Conservation (phyloP, 1,140 invertebrate genomes). For the Drosophila mayri region DNA sequence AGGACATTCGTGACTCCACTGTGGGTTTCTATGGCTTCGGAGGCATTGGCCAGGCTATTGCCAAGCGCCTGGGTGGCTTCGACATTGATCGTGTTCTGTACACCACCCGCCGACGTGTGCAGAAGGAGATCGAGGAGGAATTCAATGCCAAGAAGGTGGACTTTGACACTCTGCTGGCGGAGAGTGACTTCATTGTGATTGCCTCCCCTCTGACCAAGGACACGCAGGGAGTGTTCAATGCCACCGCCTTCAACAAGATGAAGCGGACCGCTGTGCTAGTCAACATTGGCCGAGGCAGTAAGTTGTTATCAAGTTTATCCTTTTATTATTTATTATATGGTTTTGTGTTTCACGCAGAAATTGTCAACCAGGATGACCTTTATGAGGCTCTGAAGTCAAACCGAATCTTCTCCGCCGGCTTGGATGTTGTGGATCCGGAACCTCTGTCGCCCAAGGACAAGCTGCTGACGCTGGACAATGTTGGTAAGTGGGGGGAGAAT, state of each 20-base stretch:
- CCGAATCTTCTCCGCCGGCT: constrained; percentile 93
- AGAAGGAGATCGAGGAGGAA: constrained; percentile 87
- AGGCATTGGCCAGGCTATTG: constrained; percentile 91
- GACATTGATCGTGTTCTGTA: constrained; percentile 91
- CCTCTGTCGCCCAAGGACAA: constrained; percentile 93
- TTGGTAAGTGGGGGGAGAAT: constrained; percentile 89
- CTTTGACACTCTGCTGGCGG: constrained; percentile 89
- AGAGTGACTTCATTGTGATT: constrained; percentile 93
- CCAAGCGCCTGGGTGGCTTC: constrained; percentile 90
- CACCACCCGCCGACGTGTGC: constrained; percentile 87
- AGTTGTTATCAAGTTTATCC: constrained; percentile 51
- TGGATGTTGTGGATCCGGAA: constrained; percentile 97
- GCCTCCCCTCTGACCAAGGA: constrained; percentile 89
- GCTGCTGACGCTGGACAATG: constrained; percentile 92
- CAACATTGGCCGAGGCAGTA: constrained; percentile 92
- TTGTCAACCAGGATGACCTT: constrained; percentile 93
- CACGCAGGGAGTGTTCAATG: constrained; percentile 92
- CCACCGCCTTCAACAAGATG: constrained; percentile 92
- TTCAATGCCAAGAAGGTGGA: constrained; percentile 90
- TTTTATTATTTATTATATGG: constrained; percentile 51
- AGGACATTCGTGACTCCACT: constrained; percentile 91
- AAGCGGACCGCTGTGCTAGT: constrained; percentile 93
- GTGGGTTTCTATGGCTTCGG: constrained; percentile 96
- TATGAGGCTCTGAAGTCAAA: constrained; percentile 91
- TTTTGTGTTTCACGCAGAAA: constrained; percentile 85